Conservation (phyloP, 2,888 invertebrate genomes). For the Buathra laborator region DNA sequence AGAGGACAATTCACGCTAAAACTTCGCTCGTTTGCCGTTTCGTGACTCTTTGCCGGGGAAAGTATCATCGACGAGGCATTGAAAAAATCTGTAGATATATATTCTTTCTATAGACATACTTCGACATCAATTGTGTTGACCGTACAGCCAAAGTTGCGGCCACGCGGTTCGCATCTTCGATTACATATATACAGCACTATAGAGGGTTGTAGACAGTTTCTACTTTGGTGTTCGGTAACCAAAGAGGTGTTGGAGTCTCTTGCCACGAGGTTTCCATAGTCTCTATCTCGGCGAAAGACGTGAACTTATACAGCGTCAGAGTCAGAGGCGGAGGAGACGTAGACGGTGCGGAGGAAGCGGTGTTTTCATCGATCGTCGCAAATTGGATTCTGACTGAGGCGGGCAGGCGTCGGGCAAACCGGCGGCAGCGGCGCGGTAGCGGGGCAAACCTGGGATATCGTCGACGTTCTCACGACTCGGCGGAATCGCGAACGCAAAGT, state of each 20-base stretch:
- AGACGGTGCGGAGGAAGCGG: conserved; percentile 61
- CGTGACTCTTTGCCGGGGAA: background rate
- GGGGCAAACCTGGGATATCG: conserved; percentile 32
- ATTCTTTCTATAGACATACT: background rate
- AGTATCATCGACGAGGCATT: background rate
- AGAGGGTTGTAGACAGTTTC: background rate
- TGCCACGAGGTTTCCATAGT: conserved; percentile 32
- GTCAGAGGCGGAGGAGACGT: conserved; percentile 8
- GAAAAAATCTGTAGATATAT: background rate
- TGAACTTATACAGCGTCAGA: conserved; percentile 3
- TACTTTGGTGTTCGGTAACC: background rate
- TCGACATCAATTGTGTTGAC: background rate
- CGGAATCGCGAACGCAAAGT: conserved; percentile 11
- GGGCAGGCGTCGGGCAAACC: conserved; percentile 64
- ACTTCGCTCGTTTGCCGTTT: conserved; percentile 31
- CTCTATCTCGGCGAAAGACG: conserved; percentile 28
- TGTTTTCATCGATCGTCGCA: conserved; percentile 75
- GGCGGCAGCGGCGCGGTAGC: conserved; percentile 48
- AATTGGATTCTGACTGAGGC: conserved; percentile 77
- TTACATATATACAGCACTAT: background rate
- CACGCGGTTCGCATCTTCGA: conserved; percentile 16
- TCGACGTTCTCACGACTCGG: conserved; percentile 33
- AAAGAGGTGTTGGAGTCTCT: conserved; percentile 17
- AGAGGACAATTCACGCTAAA: conserved; percentile 19
- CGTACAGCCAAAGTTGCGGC: background rate